Percentiles rank a stretch among this genome's conserved stretches.
Conservation (phyloP, 2,113 vertebrate species). For the Cheilinus undulatus region DNA sequence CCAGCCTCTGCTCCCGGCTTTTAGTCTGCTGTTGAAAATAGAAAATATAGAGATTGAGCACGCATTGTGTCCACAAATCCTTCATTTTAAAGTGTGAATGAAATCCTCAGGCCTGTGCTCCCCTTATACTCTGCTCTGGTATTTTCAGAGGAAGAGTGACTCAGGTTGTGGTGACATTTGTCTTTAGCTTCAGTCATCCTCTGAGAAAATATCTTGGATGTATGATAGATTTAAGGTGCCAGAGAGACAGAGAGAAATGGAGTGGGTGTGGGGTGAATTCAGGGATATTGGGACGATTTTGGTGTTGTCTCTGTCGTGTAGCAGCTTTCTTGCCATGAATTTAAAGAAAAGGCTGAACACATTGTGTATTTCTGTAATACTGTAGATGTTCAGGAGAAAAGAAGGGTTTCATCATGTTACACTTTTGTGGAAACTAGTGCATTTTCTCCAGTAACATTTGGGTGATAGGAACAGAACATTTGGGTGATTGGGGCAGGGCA, state of each 20-base stretch:
- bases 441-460: no score
- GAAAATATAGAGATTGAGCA: background rate
- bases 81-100: background rate
- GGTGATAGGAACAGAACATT: no score
- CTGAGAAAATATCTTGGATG: background rate
- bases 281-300: no score
- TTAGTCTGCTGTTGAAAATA: background rate
- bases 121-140: background rate
- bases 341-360: no score
- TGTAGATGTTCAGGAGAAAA: no score
- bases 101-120: background rate
- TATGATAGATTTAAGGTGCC: background rate
- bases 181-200: background rate
- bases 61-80: background rate
- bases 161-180: slow-evolving; percentile 27
- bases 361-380: no score
- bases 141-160: slow-evolving; percentile 13
- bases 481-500: no score
- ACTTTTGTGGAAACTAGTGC: no score
- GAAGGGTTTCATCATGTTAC: no score
- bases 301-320: no score
- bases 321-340: no score
- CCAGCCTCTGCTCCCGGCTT: slow-evolving; percentile 2
- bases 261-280: slow-evolving; percentile 7
- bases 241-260: background rate